Evolutionary conservation across 2,113 vertebrate species (phyloP).

Genomic region (Fregetta grallaria): DNA sequence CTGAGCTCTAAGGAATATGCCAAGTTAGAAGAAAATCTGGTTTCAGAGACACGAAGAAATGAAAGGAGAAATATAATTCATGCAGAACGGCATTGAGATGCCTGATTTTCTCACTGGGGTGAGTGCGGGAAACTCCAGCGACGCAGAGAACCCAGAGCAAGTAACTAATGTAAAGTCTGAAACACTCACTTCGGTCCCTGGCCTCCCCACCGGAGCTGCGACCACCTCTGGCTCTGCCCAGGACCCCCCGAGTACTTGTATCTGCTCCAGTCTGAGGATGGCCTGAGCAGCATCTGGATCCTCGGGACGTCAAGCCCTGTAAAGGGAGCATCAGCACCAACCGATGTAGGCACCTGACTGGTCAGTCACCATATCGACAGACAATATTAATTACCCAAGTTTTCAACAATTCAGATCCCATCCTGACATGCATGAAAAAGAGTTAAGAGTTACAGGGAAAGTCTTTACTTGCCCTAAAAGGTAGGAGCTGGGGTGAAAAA

Average conservation of each 20-base stretch:
- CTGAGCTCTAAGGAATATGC: not conserved
- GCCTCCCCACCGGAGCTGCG: not conserved
- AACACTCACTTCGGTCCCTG: not conserved
- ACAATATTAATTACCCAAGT: not conserved
- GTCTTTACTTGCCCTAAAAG: not conserved
- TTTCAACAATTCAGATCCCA: not conserved
- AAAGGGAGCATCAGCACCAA: not conserved
- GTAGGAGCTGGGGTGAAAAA: not conserved
- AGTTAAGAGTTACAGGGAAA: not conserved
- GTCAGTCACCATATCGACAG: not conserved
- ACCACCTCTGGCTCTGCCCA: not conserved
- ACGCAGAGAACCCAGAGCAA: not conserved
- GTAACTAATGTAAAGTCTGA: not conserved
- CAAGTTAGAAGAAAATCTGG: not conserved
- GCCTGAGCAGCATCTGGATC: not conserved
- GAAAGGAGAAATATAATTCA: not conserved
- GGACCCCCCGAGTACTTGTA: not conserved
- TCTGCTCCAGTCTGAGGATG: not conserved
- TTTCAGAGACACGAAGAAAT: not conserved
- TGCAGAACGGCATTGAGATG: not conserved
- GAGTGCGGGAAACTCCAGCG: not conserved
- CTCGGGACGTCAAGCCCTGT: not conserved
- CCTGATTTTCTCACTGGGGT: not conserved
- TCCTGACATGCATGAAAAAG: not conserved
- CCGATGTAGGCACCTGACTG: not conserved